Evolutionary conservation across 2,888 invertebrate genomes (phyloP).

Genomic region (Patella caerulea): DNA sequence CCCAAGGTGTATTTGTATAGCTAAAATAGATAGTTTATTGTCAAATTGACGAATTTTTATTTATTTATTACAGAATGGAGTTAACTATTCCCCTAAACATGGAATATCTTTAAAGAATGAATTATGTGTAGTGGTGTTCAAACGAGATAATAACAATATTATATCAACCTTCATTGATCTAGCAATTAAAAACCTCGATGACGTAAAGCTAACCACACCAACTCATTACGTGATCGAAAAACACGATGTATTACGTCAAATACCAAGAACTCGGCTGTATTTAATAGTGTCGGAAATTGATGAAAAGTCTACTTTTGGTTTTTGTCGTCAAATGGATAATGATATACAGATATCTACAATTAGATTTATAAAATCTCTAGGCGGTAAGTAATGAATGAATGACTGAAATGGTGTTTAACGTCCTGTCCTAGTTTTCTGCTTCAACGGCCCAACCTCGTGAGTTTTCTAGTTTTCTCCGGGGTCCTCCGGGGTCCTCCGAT

Average conservation of each 20-base stretch:
- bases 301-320: conserved; percentile 31
- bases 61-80: conserved; percentile 42
- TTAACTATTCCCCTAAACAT: conserved; percentile 54
- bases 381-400: conserved; percentile 37
- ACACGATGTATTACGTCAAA: conserved; percentile 49
- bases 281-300: conserved; percentile 56
- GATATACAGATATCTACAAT: conserved; percentile 51
- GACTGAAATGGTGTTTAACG: too few relatives aligned
- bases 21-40: too few relatives aligned
- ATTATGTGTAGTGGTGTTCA: conserved; percentile 53
- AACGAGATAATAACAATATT: conserved; percentile 47
- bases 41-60: background rate
- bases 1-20: too few relatives aligned
- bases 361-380: conserved; percentile 49
- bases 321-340: conserved; percentile 33
- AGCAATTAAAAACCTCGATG: conserved; percentile 54
- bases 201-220: conserved; percentile 49
- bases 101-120: conserved; percentile 50
- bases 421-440: too few relatives aligned
- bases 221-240: conserved; percentile 53
- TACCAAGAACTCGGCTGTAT: conserved; percentile 57
- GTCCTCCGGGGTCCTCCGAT: too few relatives aligned
- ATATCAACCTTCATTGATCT: conserved; percentile 48
- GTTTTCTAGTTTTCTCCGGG: too few relatives aligned
- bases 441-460: too few relatives aligned